Percentiles rank a stretch among this genome's conserved stretches.
phyloP scores from a whole-genome alignment of 2,113 vertebrate genomes.

The Paracanthobrama guichenoti region DNA sequence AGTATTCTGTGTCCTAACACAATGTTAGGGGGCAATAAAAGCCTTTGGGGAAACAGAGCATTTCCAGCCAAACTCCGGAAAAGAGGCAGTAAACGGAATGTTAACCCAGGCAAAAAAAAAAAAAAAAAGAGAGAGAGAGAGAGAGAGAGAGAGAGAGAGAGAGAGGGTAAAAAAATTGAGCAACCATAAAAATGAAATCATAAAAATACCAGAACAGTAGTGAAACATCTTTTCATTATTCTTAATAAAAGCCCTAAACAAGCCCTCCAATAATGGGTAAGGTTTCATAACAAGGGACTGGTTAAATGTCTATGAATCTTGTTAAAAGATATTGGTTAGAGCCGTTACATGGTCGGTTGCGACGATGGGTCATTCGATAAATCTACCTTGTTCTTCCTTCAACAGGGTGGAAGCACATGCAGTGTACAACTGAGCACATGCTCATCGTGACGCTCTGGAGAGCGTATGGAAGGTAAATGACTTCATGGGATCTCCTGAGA shows the following conservation, averaged over 20 bases:
- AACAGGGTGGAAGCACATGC: slow-evolving; percentile 52
- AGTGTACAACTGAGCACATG: no score
- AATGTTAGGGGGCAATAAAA: slow-evolving; percentile 70
- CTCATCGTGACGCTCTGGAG: not conserved
- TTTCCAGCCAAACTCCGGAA: slow-evolving; percentile 70
- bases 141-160: slow-evolving; percentile 45
- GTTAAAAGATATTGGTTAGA: slow-evolving; percentile 51
- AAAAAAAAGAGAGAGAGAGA: slow-evolving; percentile 4
- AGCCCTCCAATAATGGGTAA: slow-evolving; percentile 61
- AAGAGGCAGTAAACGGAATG: slow-evolving; percentile 68
- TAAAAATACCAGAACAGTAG: slow-evolving; percentile 75
- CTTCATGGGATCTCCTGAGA: slow-evolving; percentile 23
- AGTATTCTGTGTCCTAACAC: slow-evolving; percentile 68
- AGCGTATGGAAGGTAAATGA: not conserved
- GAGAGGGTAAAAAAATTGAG: slow-evolving; percentile 58
- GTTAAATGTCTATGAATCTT: slow-evolving; percentile 52
- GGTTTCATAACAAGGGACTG: slow-evolving; percentile 63
- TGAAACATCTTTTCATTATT: slow-evolving; percentile 72
- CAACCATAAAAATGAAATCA: slow-evolving; percentile 72
- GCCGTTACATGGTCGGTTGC: slow-evolving; percentile 9
- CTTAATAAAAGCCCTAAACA: slow-evolving; percentile 65
- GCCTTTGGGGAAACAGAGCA: slow-evolving; percentile 68
- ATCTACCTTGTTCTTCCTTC: slow-evolving; percentile 40
- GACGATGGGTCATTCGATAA: slow-evolving; percentile 44
- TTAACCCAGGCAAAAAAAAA: slow-evolving; percentile 60